Conservation (phyloP, 1,140 invertebrate genomes). For the Drosophila obscura region DNA sequence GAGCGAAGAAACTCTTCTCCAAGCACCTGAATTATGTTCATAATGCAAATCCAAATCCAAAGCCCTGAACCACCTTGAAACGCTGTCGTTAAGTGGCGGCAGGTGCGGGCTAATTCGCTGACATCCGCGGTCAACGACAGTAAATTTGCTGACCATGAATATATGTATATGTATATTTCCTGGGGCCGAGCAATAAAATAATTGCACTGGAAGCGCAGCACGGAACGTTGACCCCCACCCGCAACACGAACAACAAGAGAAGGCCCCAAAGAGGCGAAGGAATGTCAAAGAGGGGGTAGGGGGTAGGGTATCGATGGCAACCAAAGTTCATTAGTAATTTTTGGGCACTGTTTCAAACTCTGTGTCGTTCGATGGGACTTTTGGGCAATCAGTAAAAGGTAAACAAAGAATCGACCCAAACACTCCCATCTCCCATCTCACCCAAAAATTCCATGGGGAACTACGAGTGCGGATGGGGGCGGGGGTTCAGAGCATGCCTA, state of each 20-base stretch:
- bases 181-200: slow-evolving; percentile 12
- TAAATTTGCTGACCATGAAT: slow-evolving; percentile 46
- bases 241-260: slow-evolving; percentile 16
- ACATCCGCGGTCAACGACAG: slow-evolving; percentile 13
- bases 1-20: no score
- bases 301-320: slow-evolving; percentile 28
- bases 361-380: slow-evolving; percentile 29
- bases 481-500: slow-evolving; percentile 31
- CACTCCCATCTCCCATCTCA: slow-evolving; percentile 9
- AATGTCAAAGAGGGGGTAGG: neutral
- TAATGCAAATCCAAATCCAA: neutral
- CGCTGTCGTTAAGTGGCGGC: slow-evolving; percentile 4
- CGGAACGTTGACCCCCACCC: slow-evolving; percentile 45
- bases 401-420: slow-evolving; percentile 70
- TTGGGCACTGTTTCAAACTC: slow-evolving; percentile 22
- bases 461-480: neutral
- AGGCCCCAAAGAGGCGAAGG: neutral
- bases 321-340: slow-evolving; percentile 63
- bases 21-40: no score
- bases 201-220: slow-evolving; percentile 36
- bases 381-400: slow-evolving; percentile 62
- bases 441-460: slow-evolving; percentile 8
- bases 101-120: slow-evolving; percentile 2
- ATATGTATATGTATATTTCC: slow-evolving; percentile 47
- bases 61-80: slow-evolving; percentile 4